Evolutionary conservation across 2,113 vertebrate genomes (phyloP).

Genomic region (Microtus montanus): DNA sequence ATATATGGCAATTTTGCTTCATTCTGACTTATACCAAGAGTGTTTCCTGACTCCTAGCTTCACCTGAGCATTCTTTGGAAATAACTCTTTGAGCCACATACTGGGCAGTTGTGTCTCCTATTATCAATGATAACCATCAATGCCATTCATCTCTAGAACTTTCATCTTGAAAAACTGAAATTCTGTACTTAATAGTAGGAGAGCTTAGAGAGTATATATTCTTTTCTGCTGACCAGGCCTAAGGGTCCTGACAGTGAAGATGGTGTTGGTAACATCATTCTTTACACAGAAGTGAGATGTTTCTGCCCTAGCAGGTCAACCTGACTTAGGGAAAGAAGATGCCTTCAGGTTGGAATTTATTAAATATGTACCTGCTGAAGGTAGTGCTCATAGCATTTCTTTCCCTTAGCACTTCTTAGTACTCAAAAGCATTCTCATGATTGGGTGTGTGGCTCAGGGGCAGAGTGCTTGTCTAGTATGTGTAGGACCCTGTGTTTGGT

Average conservation of each 20-base stretch:
- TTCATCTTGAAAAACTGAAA: slow-evolving; percentile 32
- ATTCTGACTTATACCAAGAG: neutral
- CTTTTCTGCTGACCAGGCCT: neutral
- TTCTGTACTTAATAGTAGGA: neutral
- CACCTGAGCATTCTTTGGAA: neutral
- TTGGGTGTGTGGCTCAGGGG: no score
- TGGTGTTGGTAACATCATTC: neutral
- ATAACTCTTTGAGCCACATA: neutral
- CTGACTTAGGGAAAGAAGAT: slow-evolving; percentile 17
- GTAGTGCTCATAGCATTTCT: neutral
- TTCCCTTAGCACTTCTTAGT: slow-evolving; percentile 15
- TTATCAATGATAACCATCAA: neutral
- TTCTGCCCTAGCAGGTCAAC: neutral
- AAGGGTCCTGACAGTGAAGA: neutral
- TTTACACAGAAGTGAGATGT: slow-evolving; percentile 30
- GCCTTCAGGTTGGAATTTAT: neutral
- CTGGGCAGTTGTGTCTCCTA: neutral
- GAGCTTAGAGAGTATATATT: neutral
- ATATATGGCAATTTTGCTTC: neutral
- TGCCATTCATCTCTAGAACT: neutral
- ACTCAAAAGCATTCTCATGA: neutral
- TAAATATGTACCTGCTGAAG: neutral
- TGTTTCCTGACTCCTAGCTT: neutral
- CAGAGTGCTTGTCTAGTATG: neutral
- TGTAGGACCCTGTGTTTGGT: neutral